These are phyloP conservation scores for Malurus elegans DNA, from an alignment of 2,113 vertebrate genomes.

Conservation along the genomic window DNA sequence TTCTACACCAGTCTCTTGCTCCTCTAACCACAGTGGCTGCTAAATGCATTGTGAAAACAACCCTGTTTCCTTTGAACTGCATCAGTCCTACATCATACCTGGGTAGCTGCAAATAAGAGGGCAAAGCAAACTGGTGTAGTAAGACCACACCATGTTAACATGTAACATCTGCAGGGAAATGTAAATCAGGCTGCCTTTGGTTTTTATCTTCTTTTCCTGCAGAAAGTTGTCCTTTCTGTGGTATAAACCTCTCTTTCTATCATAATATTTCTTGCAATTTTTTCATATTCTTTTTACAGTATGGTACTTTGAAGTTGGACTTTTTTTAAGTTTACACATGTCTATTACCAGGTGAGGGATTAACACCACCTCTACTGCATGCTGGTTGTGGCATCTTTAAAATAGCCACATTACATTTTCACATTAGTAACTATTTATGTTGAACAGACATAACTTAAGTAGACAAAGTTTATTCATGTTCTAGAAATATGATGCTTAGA, in stretches of 20 bases:
- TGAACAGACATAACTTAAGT: neutral
- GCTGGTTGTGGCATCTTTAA: neutral
- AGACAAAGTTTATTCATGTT: neutral
- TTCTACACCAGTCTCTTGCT: neutral
- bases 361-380: neutral
- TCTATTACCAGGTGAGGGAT: neutral
- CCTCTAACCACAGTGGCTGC: neutral
- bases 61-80: neutral
- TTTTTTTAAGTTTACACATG: neutral
- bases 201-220: neutral
- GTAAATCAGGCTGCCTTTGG: neutral
- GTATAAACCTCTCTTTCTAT: neutral
- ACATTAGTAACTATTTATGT: neutral
- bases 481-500: neutral
- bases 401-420: neutral
- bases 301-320: neutral
- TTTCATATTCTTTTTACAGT: neutral
- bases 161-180: neutral
- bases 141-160: neutral
- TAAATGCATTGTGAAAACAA: neutral
- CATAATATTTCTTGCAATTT: neutral
- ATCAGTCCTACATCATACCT: neutral
- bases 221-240: neutral
- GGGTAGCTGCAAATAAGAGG: neutral
- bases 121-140: neutral